Base-by-base conservation (phyloP, 2,797 vertebrate species). In the Clarias laeviceps region DNA sequence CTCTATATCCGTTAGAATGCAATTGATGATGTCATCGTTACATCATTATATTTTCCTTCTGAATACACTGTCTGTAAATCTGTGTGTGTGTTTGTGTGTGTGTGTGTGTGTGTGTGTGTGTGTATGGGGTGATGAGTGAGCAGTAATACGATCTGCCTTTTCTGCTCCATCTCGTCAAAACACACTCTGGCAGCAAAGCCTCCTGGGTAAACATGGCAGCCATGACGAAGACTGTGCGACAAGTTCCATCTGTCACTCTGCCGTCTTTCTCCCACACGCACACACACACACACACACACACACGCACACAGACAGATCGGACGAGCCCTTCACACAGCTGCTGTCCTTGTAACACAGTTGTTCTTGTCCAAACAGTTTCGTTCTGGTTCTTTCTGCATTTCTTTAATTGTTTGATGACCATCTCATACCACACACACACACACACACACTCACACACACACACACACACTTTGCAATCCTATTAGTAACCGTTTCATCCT, bases 91-190 rank as follows among this genome's bases (percentile, higher is more conserved):
- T 87, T 18, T 7, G 61, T 56, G 24, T 68, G 82, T 85, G 64
- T 84, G 72, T 11, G 82, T 88, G 27, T 66, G 66, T 82, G 70
- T 79, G 81, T 85, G 72, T 84, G 87, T 78, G 81, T 85, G 83
- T 89, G 84, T 89, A 89, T 89, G 61, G 87, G 87, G 87, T 20
- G 90, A 90, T 87, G 93, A 93, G 87, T 90, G 91, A 93, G 89
- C 54, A n/a, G 94, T 95, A 95, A 95, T 12, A 27, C 20, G 76
- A 94, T 93, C 93, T 93, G 94, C 93, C 94, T 94, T 95, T 94
- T 93, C 92, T 91, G 92, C 89, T 94, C 85, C 91, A 91, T 91
- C 91, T 93, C 93, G 91, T 94, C 95, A 93, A 95, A 95, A 95
- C 94, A 95, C 94, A 93, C 91, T 90, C 88, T 62, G 89, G 72